Evolutionary conservation across 2,888 invertebrate genomes (phyloP).

Genomic region (Andrena bucephala): DNA sequence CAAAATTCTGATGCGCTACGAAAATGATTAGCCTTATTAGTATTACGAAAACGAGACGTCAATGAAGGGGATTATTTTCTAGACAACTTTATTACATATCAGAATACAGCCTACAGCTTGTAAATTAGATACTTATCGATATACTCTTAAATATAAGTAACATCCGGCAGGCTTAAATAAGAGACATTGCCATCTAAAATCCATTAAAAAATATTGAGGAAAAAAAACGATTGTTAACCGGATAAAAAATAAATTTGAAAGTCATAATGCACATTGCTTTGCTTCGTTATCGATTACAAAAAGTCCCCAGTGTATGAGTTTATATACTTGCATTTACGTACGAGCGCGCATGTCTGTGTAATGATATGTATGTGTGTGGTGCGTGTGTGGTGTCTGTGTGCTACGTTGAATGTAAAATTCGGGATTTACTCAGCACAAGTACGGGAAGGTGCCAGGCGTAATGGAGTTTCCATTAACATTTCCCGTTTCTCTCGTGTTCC

Average conservation of each 20-base stretch:
- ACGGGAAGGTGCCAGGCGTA: conserved; percentile 50
- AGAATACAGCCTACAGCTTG: conserved; percentile 83
- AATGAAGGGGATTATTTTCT: conserved; percentile 73
- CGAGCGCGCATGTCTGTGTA: conserved; percentile 31
- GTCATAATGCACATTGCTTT: conserved; percentile 73
- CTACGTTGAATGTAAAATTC: conserved; percentile 45
- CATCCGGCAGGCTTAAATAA: conserved; percentile 80
- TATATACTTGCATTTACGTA: conserved; percentile 30
- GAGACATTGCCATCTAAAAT: conserved; percentile 76
- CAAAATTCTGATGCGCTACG: background rate
- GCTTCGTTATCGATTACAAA: conserved; percentile 75
- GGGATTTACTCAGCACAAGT: conserved; percentile 28
- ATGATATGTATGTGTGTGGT: conserved; percentile 47
- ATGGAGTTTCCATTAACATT: conserved; percentile 39
- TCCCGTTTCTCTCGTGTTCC: conserved; percentile 19
- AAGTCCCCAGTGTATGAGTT: conserved; percentile 56
- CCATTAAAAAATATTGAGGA: conserved; percentile 79
- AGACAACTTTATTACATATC: conserved; percentile 84
- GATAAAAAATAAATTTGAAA: conserved; percentile 77
- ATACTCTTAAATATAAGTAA: conserved; percentile 83
- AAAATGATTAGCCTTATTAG: background rate
- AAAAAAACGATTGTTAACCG: conserved; percentile 76
- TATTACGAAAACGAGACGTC: too few relatives aligned
- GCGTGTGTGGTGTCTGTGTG: conserved; percentile 21
- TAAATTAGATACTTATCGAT: conserved; percentile 81